Evolutionary conservation across 2,113 vertebrate genomes (phyloP).

Genomic region (Hippocampus barbouri): DNA sequence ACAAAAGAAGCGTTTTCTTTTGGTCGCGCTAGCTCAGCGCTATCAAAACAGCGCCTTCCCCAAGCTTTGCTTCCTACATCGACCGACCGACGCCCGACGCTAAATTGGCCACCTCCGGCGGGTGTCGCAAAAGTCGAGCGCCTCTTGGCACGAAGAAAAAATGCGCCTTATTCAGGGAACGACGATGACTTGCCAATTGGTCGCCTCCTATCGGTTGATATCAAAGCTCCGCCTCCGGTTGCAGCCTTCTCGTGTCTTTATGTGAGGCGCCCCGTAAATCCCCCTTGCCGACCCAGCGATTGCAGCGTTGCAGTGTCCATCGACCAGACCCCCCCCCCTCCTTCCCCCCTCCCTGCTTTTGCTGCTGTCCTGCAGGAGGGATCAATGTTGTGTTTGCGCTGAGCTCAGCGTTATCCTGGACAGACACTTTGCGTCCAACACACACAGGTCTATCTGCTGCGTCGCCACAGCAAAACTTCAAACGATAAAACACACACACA

Average conservation of each 20-base stretch:
- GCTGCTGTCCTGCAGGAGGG: conserved; percentile 41
- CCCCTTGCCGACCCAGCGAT: neutral
- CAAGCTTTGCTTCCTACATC: too few species aligned
- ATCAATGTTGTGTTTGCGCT: conserved; percentile 62
- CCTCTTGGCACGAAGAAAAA: too few species aligned
- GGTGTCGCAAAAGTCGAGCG: too few species aligned
- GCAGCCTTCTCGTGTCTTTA: neutral
- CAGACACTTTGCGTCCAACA: neutral
- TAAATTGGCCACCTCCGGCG: too few species aligned
- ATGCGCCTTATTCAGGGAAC: too few species aligned
- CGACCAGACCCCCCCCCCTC: conserved; percentile 16
- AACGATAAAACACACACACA: conserved; percentile 36
- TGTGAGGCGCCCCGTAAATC: neutral
- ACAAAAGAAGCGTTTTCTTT: too few species aligned
- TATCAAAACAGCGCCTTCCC: too few species aligned
- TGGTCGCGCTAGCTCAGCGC: too few species aligned
- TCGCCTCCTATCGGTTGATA: neutral
- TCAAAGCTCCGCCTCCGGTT: neutral
- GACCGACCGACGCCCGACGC: too few species aligned
- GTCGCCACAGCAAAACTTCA: conserved; percentile 51
- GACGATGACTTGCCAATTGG: too few species aligned
- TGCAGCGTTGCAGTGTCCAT: neutral
- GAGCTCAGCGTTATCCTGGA: conserved; percentile 57
- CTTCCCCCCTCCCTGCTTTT: neutral
- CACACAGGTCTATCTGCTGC: conserved; percentile 10